Conservation (phyloP, 2,113 vertebrate species). For the Procavia capensis region DNA sequence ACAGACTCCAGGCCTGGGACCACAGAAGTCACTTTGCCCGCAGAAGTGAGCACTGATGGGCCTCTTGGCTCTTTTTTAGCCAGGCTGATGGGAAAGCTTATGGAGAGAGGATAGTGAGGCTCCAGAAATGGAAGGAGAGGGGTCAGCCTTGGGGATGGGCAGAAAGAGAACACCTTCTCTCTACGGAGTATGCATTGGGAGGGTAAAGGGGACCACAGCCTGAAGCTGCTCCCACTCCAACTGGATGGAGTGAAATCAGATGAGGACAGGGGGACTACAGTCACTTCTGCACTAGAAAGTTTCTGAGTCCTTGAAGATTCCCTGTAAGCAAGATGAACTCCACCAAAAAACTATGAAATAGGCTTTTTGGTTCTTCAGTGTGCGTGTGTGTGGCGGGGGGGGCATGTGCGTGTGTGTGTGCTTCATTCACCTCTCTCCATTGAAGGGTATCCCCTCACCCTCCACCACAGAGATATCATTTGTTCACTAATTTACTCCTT, state of each 20-base stretch:
- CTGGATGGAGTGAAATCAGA: neutral
- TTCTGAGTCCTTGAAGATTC: neutral
- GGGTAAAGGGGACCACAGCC: neutral
- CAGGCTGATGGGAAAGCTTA: neutral
- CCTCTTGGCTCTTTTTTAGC: neutral
- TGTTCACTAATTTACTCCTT: neutral
- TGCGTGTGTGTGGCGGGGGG: too few species aligned
- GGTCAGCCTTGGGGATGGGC: accelerated
- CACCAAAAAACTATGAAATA: neutral
- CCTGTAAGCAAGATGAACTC: neutral
- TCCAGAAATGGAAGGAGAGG: neutral
- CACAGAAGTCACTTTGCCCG: slow-evolving; percentile 46
- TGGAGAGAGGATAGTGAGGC: neutral
- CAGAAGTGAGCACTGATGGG: neutral
- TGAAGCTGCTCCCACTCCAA: neutral
- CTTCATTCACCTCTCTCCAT: neutral
- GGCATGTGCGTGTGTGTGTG: too few species aligned
- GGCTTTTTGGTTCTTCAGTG: too few species aligned
- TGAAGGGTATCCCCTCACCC: neutral
- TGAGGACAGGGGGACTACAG: accelerated
- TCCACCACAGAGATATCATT: neutral
- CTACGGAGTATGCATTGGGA: neutral
- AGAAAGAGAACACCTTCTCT: neutral
- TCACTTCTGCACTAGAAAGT: neutral
- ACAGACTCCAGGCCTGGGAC: neutral